A percentile compares a stretch with the other conserved stretches of the same genome.
Evolutionary conservation across 2,797 vertebrate species (phyloP).

Genomic region (Crotalus adamanteus): DNA sequence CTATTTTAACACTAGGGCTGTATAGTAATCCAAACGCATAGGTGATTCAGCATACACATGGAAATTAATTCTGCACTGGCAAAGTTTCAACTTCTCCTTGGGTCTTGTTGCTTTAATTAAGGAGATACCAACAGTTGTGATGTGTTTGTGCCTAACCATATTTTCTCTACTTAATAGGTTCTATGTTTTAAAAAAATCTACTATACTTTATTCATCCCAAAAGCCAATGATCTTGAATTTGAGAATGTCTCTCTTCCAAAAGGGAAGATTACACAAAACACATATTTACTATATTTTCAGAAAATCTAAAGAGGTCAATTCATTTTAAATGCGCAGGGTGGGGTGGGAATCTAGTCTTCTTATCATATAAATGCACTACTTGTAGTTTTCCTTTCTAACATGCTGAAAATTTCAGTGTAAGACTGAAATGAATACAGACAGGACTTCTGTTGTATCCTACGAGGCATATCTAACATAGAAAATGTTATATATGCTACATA

Average conservation of each 20-base stretch:
- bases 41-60: neutral
- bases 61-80: neutral
- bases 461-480: neutral
- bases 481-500: neutral
- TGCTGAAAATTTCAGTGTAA: neutral
- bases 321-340: neutral
- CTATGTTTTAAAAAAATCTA: neutral
- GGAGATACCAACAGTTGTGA: neutral
- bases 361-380: neutral
- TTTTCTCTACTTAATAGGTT: neutral
- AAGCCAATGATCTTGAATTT: neutral
- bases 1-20: neutral
- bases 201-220: neutral
- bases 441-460: neutral
- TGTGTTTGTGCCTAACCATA: neutral
- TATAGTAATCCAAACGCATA: neutral
- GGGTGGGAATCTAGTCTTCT: neutral
- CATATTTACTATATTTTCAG: neutral
- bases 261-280: neutral
- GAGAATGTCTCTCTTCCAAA: neutral
- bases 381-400: neutral
- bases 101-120: neutral
- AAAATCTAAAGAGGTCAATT: neutral
- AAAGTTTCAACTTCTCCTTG: neutral
- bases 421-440: neutral